Percentiles rank a stretch among this genome's conserved stretches.
These are phyloP conservation scores for Cosmia trapezina DNA, from an alignment of 2,888 invertebrate genomes.

Conservation along the genomic window DNA sequence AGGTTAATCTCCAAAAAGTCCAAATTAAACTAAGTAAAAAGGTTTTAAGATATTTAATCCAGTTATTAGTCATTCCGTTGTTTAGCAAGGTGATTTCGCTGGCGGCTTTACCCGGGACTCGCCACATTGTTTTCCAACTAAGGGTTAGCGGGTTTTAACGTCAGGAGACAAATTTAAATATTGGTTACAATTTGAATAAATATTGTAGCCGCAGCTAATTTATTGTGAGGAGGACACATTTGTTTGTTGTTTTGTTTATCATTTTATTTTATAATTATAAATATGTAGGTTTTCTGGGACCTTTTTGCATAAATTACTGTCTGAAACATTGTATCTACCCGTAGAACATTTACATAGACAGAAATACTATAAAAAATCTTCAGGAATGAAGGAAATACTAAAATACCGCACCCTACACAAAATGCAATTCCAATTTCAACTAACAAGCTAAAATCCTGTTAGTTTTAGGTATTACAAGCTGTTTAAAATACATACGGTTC, in stretches of 20 bases:
- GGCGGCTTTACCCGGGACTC: slow-evolving; percentile 50
- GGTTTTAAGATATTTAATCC: slow-evolving; percentile 77
- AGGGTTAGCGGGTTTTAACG: slow-evolving; percentile 66
- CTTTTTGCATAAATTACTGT: slow-evolving; percentile 23
- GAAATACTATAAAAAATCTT: slow-evolving; percentile 1
- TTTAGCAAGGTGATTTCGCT: slow-evolving; percentile 66
- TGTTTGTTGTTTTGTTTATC: slow-evolving; percentile 46
- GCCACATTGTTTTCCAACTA: slow-evolving; percentile 69
- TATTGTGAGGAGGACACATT: slow-evolving; percentile 46
- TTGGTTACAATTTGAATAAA: slow-evolving; percentile 62
- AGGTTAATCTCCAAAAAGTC: slow-evolving; percentile 75
- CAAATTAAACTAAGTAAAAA: slow-evolving; percentile 77
- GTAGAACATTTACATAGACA: not conserved
- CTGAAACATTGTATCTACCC: not conserved
- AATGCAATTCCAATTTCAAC: slow-evolving; percentile 1
- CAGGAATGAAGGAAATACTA: not conserved
- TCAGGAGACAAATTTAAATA: slow-evolving; percentile 65
- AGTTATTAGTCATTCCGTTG: slow-evolving; percentile 75
- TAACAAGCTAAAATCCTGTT: not conserved
- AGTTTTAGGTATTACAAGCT: not conserved
- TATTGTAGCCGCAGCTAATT: slow-evolving; percentile 52
- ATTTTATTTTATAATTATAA: slow-evolving; percentile 42
- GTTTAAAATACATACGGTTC: not conserved
- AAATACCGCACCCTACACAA: not conserved
- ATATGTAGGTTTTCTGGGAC: not conserved